Evolutionary conservation across 2,888 invertebrate genomes (phyloP), one percentile per base, ranked within the genome.

Genomic region (Leptodirus hochenwartii): DNA sequence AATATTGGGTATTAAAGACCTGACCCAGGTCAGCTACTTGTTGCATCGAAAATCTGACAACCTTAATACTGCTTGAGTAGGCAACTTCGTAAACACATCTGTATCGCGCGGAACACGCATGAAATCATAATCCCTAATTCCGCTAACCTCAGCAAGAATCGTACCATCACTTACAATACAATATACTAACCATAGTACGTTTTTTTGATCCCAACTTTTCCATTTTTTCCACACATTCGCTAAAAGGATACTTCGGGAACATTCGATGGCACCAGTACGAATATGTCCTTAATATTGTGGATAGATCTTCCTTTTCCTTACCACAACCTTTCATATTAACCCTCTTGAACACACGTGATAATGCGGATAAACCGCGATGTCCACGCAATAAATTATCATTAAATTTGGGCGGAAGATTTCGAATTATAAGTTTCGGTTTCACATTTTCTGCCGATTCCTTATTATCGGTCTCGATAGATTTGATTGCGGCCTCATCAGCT

Each of bases 181-280:
- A 9, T 11, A 26, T 17, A 44, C 53, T 51, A 54, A 79, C 79
- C 58, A 78, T 72, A 9, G 90, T 69, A 24, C 71, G 64, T 44
- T 70, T 79, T 47, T 88, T 91, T 28, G 64, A 62, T 0, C 91
- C 91, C 2, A 95, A 60, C 34, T 71, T 72, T 50, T 91, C 91
- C 12, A 77, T 59, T 47, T 67, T 66, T n/a, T 64, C 62, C 3
- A 93, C 54, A 37, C 81, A 76, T 51, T 91, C 88, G 46, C 80
- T 80, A 55, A 93, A 95, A 9, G 74, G 67, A 47, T 78, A 77
- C 47, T 79, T 84, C 0, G 95, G 93, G 55, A 77, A 91, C 39
- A 96, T 56, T 28, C 91, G 64, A 54, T 93, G 90, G 0, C 78
- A 79, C 95, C 95, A 96, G 48, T 93, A 87, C 44, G 93, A 85